These are phyloP conservation scores for Pyxicephalus adspersus DNA, from an alignment of 2,113 vertebrate genomes.

Conservation along the genomic window DNA sequence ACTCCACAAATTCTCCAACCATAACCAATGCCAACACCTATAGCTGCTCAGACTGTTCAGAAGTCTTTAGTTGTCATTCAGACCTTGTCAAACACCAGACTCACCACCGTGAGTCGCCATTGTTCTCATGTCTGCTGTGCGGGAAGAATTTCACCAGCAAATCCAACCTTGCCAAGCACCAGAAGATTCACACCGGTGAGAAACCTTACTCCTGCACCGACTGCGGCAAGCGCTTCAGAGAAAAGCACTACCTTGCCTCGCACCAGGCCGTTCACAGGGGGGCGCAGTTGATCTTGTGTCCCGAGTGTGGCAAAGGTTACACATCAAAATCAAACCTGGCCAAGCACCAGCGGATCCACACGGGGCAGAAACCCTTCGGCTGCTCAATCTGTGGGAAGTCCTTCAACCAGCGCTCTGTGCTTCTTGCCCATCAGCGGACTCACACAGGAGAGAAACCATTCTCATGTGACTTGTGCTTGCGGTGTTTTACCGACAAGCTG, in stretches of 20 bases:
- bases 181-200: constrained; percentile 56
- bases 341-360: constrained; percentile 56
- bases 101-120: constrained; percentile 57
- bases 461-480: constrained; percentile 5
- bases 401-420: constrained; percentile 56
- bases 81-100: constrained; percentile 62
- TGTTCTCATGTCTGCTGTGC: constrained; percentile 49
- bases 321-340: constrained; percentile 52
- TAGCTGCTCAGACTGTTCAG: constrained; percentile 55
- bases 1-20: no score
- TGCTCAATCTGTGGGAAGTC: constrained; percentile 59
- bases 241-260: constrained; percentile 46
- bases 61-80: constrained; percentile 59
- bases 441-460: constrained; percentile 58
- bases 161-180: constrained; percentile 56
- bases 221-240: constrained; percentile 57
- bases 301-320: constrained; percentile 57
- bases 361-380: constrained; percentile 56
- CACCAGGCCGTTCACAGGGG: constrained; percentile 57
- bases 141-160: constrained; percentile 58
- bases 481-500: constrained; percentile 11
- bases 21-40: constrained; percentile 45
- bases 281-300: constrained; percentile 46
- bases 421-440: constrained; percentile 55
- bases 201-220: constrained; percentile 45